Conservation (phyloP, 2,797 vertebrate species). For the Galagoides demidoff region DNA sequence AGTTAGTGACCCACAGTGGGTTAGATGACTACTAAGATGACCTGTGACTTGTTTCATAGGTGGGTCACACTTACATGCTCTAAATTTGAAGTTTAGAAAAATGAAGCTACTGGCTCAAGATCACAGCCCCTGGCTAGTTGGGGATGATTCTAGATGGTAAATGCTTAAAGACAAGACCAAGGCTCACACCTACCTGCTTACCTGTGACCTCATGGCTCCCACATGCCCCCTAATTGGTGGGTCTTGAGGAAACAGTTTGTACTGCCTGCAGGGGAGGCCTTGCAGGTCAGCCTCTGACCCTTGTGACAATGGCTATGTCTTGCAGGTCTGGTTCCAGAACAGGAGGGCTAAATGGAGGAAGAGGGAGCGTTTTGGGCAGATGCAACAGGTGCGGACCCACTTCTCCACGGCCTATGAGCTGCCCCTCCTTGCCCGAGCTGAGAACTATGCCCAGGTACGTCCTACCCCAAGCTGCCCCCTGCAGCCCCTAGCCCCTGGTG, state of each 20-base stretch:
- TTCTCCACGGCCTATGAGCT: constrained; percentile 98
- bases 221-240: rapidly evolving
- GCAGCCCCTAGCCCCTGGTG: rapidly evolving
- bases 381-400: constrained; percentile 99
- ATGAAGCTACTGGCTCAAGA: background rate
- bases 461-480: rapidly evolving
- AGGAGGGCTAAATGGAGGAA: constrained; percentile 98
- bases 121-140: rapidly evolving
- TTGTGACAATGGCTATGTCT: background rate
- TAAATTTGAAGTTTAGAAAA: background rate
- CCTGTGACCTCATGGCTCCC: background rate
- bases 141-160: background rate
- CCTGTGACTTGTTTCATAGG: rapidly evolving
- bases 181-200: background rate
- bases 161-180: background rate
- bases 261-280: rapidly evolving
- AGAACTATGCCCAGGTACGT: constrained; percentile 98
- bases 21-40: background rate
- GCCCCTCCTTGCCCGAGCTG: constrained; percentile 96
- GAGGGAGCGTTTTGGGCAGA: constrained; percentile 98
- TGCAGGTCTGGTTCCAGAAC: constrained; percentile 99
- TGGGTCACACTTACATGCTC: background rate
- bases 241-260: background rate
- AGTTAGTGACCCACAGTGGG: background rate
- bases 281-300: background rate